Conservation (phyloP, 2,888 invertebrate genomes). For the Agrotis clavis region DNA sequence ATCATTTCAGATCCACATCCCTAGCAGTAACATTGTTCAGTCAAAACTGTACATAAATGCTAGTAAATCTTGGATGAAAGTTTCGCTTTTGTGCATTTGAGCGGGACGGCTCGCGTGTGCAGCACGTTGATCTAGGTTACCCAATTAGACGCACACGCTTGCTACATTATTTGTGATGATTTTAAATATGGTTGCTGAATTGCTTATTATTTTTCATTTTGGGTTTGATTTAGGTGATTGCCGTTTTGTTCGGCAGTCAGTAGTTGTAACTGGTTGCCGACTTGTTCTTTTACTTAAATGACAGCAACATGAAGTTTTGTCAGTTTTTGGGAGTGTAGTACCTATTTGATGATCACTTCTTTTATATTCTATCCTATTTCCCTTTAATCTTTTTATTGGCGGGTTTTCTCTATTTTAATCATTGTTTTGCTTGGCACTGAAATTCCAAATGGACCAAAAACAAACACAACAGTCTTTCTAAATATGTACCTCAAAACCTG, state of each 20-base stretch:
- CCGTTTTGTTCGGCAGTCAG: slow-evolving; percentile 1
- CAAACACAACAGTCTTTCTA: not conserved
- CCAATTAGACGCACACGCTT: slow-evolving; percentile 65
- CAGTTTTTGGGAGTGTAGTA: not conserved
- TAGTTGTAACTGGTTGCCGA: not conserved
- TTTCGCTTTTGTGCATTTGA: slow-evolving; percentile 67
- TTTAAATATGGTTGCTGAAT: slow-evolving; percentile 48
- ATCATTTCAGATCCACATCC: slow-evolving; percentile 13
- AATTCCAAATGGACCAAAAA: not conserved
- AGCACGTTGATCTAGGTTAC: slow-evolving; percentile 75
- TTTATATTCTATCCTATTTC: not conserved
- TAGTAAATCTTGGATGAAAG: slow-evolving; percentile 73
- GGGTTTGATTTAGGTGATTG: slow-evolving; percentile 1
- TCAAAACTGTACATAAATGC: slow-evolving; percentile 60
- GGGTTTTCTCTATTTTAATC: not conserved
- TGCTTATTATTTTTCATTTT: slow-evolving; percentile 21
- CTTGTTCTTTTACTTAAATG: not conserved
- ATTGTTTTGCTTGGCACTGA: not conserved
- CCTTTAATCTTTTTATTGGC: not conserved
- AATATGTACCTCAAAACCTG: not conserved
- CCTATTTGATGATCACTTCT: not conserved
- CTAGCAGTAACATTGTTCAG: slow-evolving; percentile 32
- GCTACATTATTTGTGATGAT: slow-evolving; percentile 56
- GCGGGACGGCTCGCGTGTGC: slow-evolving; percentile 66
- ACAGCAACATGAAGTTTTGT: not conserved